phyloP scores from a whole-genome alignment of 2,797 vertebrate genomes.

The Oreonectes daqikongensis region DNA sequence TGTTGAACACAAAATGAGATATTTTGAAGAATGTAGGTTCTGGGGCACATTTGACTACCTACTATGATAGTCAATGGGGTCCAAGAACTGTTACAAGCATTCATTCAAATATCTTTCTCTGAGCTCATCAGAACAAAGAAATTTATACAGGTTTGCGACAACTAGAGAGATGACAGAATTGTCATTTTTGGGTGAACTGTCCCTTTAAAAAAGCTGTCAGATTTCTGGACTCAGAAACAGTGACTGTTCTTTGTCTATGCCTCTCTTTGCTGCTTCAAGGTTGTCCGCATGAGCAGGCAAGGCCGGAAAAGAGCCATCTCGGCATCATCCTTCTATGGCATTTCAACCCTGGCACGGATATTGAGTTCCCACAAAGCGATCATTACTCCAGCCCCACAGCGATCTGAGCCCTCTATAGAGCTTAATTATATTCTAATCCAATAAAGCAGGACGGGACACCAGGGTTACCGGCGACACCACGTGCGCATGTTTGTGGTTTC shows the following conservation, averaged over 20 bases:
- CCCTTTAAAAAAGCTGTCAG: not conserved
- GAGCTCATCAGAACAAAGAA: too few relatives aligned
- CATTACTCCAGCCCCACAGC: constrained; percentile 45
- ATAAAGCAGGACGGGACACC: constrained; percentile 33
- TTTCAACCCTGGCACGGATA: constrained; percentile 23
- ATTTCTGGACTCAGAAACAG: not conserved
- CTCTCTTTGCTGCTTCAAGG: not conserved
- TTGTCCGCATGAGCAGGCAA: constrained; percentile 1
- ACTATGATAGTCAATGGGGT: too few relatives aligned
- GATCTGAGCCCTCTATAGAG: constrained; percentile 46
- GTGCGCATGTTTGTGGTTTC: constrained; percentile 13
- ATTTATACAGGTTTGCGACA: too few relatives aligned
- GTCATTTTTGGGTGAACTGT: too few relatives aligned
- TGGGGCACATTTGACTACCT: too few relatives aligned
- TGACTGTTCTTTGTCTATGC: not conserved
- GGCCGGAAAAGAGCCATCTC: constrained; percentile 11
- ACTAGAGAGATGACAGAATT: too few relatives aligned
- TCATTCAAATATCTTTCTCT: too few relatives aligned
- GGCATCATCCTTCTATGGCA: constrained; percentile 7
- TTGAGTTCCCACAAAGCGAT: constrained; percentile 41
- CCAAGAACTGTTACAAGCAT: too few relatives aligned
- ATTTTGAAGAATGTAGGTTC: too few relatives aligned
- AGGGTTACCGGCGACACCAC: constrained; percentile 25
- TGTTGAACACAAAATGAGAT: too few relatives aligned
- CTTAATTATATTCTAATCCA: constrained; percentile 46